These are phyloP conservation scores for Euwallacea fornicatus DNA, from an alignment of 1,140 invertebrate genomes.

Conservation along the genomic window DNA sequence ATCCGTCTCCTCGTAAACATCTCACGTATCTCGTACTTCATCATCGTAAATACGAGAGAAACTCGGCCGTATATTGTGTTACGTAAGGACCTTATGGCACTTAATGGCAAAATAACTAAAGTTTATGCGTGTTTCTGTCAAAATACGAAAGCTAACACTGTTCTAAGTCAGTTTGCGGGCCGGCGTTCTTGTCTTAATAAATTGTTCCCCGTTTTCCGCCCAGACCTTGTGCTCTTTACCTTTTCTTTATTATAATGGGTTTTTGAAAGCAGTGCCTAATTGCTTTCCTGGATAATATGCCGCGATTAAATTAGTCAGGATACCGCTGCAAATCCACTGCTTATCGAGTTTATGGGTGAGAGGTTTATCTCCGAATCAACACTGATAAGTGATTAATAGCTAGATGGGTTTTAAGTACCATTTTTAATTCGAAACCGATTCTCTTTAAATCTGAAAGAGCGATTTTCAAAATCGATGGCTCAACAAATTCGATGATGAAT, in stretches of 20 bases:
- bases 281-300: constrained; percentile 21
- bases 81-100: constrained; percentile 27
- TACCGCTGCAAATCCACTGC: neutral
- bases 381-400: neutral
- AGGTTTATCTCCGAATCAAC: neutral
- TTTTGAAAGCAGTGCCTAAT: constrained; percentile 28
- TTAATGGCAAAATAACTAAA: constrained; percentile 35
- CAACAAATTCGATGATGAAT: too few species aligned
- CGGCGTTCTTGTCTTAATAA: constrained; percentile 31
- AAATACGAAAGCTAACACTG: constrained; percentile 35
- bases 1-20: neutral
- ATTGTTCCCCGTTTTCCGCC: constrained; percentile 27
- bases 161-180: constrained; percentile 29
- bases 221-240: constrained; percentile 26
- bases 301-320: neutral
- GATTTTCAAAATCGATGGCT: too few species aligned
- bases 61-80: constrained; percentile 24
- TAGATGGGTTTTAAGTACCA: too few species aligned
- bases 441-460: too few species aligned
- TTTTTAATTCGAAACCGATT: too few species aligned
- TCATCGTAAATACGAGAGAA: constrained; percentile 20
- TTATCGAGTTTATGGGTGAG: neutral
- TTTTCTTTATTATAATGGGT: constrained; percentile 28
- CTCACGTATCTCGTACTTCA: constrained; percentile 12
- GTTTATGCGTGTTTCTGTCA: constrained; percentile 35